Base-by-base conservation (phyloP, 2,888 invertebrate species). In the Lithodes maja region DNA sequence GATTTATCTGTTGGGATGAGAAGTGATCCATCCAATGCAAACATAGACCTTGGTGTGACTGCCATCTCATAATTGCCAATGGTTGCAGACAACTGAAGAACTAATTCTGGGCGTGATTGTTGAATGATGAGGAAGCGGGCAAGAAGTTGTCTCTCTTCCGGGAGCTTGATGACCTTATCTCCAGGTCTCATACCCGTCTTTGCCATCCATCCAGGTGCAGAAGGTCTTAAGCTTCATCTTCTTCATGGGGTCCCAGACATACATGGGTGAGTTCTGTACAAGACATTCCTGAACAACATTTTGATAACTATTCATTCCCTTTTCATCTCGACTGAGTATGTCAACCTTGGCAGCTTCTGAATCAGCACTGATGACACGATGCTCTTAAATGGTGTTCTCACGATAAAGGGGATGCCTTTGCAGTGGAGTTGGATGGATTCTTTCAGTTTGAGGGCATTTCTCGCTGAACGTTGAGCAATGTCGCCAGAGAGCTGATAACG, bases 401-500 rank as follows among this genome's bases (percentile, higher is more conserved):
- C 12, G 12, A 12, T 61, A 12, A 61, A 61, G 61, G 61, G 61
- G 61, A 7, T 61, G 5, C 61, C 61, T 61, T 61, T 12, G 12
- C 7, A 61, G 61, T 61, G 61, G 5, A 61, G 7, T 12, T 61
- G 61, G 7, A 61, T 5, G 61, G 7, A 61, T 5, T 61, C 12
- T 12, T 61, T 61, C 7, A 61, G 7, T 61, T 61, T 5, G 12
- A 61, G 61, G 12, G 61, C 61, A 61, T 61, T 61, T 12, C 12
- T 12, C 12, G 7, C 12, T 61, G 61, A 61, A 7, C 61, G 5
- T 61, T 7, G 5, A 12, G 61, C 61, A 5, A 61, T 77, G 33
- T 77, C 33, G 17, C 77, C 77, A 17, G 77, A 77, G 33, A 77
- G 33, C 50, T 77, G 77, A 50, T 77, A 77, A 77, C 3, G 77